Conservation (phyloP, 92 coral and sea anemone genomes). For the Bergia puertoricense region DNA sequence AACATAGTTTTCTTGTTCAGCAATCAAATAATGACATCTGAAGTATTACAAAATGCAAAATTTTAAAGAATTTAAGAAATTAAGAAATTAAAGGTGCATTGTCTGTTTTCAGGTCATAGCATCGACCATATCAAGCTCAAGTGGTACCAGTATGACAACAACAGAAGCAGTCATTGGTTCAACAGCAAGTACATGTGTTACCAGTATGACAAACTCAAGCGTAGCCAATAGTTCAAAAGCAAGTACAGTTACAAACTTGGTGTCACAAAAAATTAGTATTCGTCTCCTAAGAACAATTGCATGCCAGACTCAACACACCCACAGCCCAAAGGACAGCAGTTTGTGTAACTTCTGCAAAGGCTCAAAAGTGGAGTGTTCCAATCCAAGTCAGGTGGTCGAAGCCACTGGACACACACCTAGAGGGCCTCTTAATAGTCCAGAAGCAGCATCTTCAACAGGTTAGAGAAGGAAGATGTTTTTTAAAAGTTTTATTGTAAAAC, state of each 20-base stretch:
- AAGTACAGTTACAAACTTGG: neutral
- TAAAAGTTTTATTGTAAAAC: no score
- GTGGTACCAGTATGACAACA: neutral
- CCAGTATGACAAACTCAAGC: neutral
- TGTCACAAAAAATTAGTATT: neutral
- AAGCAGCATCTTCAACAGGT: no score
- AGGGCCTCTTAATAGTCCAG: no score
- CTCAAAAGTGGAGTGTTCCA: neutral
- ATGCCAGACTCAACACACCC: slow-evolving; percentile 34
- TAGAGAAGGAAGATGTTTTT: no score
- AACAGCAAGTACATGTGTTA: neutral
- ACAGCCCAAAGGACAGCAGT: slow-evolving; percentile 11
- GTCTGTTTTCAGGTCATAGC: neutral
- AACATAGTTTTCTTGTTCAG: no score
- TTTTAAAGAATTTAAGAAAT: no score
- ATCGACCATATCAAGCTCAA: neutral
- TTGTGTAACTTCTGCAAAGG: slow-evolving; percentile 29
- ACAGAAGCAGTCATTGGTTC: neutral
- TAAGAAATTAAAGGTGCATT: neutral
- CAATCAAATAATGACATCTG: no score
- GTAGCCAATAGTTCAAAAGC: neutral
- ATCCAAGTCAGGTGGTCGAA: no score
- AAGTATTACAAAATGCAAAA: no score
- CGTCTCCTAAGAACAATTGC: slow-evolving; percentile 12
- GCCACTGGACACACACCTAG: neutral